A percentile compares a stretch with the other conserved stretches of the same genome.
These are phyloP conservation scores for Tachysurus vachellii DNA, from an alignment of 2,113 vertebrate species.

Conservation along the genomic window DNA sequence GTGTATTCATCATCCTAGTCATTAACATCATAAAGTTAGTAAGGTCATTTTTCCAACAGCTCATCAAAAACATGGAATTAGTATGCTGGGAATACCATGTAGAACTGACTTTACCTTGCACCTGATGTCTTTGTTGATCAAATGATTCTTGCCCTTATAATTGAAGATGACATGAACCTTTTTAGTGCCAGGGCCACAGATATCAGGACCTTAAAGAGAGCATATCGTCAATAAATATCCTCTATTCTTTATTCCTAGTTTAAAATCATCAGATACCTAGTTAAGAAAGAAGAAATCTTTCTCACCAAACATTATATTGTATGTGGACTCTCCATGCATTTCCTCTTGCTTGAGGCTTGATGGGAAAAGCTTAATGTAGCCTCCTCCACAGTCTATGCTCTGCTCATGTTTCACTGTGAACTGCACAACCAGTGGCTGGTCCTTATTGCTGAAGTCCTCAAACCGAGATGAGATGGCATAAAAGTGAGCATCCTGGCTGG, in stretches of 20 bases:
- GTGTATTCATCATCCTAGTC: slow-evolving; percentile 80
- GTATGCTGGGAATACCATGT: background rate
- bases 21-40: slow-evolving; percentile 7
- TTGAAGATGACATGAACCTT: slow-evolving; percentile 84
- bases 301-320: slow-evolving; percentile 83
- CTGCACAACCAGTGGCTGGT: slow-evolving; percentile 74
- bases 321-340: slow-evolving; percentile 76
- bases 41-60: background rate
- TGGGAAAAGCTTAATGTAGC: slow-evolving; percentile 80
- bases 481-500: slow-evolving; percentile 77
- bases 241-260: background rate
- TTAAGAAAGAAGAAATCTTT: background rate
- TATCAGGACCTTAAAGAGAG: slow-evolving; percentile 78
- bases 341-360: slow-evolving; percentile 75
- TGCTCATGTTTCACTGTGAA: slow-evolving; percentile 84
- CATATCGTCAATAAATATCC: background rate
- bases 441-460: slow-evolving; percentile 76
- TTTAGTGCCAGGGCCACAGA: slow-evolving; percentile 86
- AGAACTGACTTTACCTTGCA: slow-evolving; percentile 73
- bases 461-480: slow-evolving; percentile 78
- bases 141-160: slow-evolving; percentile 84
- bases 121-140: slow-evolving; percentile 83
- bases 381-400: slow-evolving; percentile 79
- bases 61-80: background rate
- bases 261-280: background rate